Evolutionary conservation across 92 coral and sea anemone genomes (phyloP).

Genomic region (Scolanthus callimorphus): DNA sequence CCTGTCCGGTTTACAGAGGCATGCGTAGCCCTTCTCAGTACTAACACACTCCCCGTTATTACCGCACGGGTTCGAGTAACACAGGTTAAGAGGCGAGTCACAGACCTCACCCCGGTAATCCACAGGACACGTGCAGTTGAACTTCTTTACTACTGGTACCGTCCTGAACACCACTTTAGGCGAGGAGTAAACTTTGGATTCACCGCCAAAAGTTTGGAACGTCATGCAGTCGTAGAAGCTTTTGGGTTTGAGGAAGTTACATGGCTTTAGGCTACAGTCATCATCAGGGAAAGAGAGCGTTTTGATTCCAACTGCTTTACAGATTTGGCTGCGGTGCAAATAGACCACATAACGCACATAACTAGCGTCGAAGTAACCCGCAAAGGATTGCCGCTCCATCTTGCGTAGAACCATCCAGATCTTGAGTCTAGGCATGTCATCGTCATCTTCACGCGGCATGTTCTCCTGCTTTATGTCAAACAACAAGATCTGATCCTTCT

Average conservation of each 20-base stretch:
- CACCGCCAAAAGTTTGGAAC: conserved; percentile 34
- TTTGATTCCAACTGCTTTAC: conserved; percentile 35
- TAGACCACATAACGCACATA: conserved; percentile 53
- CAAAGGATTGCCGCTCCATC: conserved; percentile 20
- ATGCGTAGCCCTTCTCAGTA: conserved; percentile 63
- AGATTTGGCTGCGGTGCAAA: conserved; percentile 48
- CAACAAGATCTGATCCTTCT: conserved; percentile 59
- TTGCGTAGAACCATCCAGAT: conserved; percentile 80
- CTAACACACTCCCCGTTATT: conserved; percentile 76
- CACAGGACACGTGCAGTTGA: conserved; percentile 68
- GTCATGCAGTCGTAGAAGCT: conserved; percentile 56
- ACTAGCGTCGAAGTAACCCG: conserved; percentile 48
- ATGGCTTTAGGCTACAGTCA: conserved; percentile 55
- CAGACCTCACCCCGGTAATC: conserved; percentile 68
- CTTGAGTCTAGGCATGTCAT: conserved; percentile 55
- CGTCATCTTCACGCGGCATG: conserved; percentile 25
- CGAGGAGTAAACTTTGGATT: conserved; percentile 49
- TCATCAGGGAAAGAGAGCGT: conserved; percentile 59
- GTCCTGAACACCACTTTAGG: conserved; percentile 77
- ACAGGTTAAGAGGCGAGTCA: conserved; percentile 66
- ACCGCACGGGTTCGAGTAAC: conserved; percentile 88
- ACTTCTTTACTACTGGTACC: conserved; percentile 52
- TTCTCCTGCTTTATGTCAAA: conserved; percentile 62
- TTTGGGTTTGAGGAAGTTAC: conserved; percentile 30
- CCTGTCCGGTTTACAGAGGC: conserved; percentile 60